Base-by-base conservation (phyloP, 2,888 invertebrate genomes). In the Lithosia quadra region DNA sequence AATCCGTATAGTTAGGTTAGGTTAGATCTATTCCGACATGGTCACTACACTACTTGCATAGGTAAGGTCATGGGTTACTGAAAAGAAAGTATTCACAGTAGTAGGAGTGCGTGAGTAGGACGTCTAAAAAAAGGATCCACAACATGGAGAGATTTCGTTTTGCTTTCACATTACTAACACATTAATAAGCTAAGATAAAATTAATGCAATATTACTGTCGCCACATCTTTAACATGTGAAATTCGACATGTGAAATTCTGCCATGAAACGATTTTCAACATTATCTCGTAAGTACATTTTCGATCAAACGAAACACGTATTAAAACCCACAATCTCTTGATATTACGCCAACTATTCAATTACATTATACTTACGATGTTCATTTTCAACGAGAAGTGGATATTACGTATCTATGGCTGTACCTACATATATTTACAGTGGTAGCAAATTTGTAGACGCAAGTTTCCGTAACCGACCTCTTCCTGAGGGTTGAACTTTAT, bases 401-500 rank as follows among this genome's bases (percentile, higher is more conserved):
- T 78, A 73, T 71, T 70, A 78, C 71, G 63, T 66, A 60, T 69
- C 69, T 78, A 71, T 73, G 78, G 73, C 71, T 76, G 76, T 78
- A 78, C 72, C 21, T 22, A 39, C 33, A 15, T 62, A 79, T 77
- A 73, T 75, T 67, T 65, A 74, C 63, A 73, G 71, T 72, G 74
- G 77, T 79, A 76, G 68, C 71, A 76, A 77, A 80, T 81, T 80
- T 70, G 73, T 73, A 76, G 72, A 71, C 63, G 77, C 81, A 79
- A 80, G 75, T 79, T 79, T 72, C 80, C 79, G 64, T 74, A 66
- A 73, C 68, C 74, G 67, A 78, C 76, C 81, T 74, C 78, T 72
- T 80, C 71, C 69, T 74, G 69, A 73, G 81, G 79, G 80, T 76
- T 80, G 72, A 80, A 80, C 76, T 80, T 80, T 80, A 80, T 79